Evolutionary conservation across 2,888 invertebrate genomes (phyloP).

Genomic region (Thelaira solivaga): DNA sequence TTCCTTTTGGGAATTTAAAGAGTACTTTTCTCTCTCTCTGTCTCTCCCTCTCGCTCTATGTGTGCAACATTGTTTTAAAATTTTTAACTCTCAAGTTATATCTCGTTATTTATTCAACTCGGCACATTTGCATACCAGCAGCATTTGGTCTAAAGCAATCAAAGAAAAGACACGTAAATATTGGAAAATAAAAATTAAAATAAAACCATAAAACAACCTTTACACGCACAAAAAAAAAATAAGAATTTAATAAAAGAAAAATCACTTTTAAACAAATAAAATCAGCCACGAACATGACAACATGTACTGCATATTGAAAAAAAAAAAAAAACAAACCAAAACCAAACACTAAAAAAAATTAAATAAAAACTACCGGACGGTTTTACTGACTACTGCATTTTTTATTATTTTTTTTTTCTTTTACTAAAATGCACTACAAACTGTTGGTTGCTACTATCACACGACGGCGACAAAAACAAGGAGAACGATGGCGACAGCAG

Average conservation of each 20-base stretch:
- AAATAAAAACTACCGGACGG: constrained; percentile 14
- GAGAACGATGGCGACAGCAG: too few relatives aligned
- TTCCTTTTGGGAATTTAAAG: constrained; percentile 37
- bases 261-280: constrained; percentile 24
- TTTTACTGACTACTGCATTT: constrained; percentile 35
- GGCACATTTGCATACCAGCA: constrained; percentile 24
- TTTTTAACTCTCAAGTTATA: background rate
- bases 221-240: constrained; percentile 6
- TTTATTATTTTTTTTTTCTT: background rate
- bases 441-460: background rate
- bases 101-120: background rate
- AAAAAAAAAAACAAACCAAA: constrained; percentile 22
- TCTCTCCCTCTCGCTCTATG: too few relatives aligned
- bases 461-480: constrained; percentile 9
- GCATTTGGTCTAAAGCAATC: background rate
- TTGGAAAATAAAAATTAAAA: constrained; percentile 39
- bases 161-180: constrained; percentile 20
- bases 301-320: constrained; percentile 39
- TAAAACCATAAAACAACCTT: constrained; percentile 51
- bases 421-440: constrained; percentile 1
- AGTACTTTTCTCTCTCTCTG: too few relatives aligned
- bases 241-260: background rate
- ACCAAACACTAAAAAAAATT: background rate
- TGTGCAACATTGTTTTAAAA: too few relatives aligned
- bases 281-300: constrained; percentile 46